phyloP scores from a whole-genome alignment of 2,797 vertebrate genomes.

The Myotis vivesi region DNA sequence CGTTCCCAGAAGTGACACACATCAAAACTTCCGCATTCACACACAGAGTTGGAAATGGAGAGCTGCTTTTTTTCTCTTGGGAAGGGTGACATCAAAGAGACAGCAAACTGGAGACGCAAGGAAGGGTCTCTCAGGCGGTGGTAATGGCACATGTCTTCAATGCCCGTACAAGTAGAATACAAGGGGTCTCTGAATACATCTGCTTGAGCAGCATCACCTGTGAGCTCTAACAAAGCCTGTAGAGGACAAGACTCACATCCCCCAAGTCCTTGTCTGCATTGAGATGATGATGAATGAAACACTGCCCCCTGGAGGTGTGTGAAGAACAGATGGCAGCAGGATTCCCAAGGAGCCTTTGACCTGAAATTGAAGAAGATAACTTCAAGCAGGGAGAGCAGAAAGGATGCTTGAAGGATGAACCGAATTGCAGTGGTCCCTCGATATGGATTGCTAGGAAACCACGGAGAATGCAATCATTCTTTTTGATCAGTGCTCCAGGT shows the following conservation, averaged over 20 bases:
- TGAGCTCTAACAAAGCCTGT: background rate
- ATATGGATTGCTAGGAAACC: background rate
- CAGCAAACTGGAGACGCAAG: background rate
- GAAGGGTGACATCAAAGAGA: background rate
- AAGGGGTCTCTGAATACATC: background rate
- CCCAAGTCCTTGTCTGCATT: background rate
- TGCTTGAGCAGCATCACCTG: background rate
- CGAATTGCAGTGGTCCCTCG: background rate
- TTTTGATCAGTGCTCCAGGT: background rate
- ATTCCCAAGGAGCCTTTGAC: constrained; percentile 47
- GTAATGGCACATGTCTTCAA: background rate
- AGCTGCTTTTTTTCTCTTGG: background rate
- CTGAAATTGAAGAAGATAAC: constrained; percentile 2
- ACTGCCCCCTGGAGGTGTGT: constrained; percentile 32
- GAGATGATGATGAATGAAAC: constrained; percentile 38
- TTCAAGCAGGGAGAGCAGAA: constrained; percentile 48
- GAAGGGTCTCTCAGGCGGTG: background rate
- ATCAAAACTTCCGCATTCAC: background rate
- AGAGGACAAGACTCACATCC: background rate
- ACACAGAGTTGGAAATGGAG: background rate
- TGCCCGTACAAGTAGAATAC: background rate
- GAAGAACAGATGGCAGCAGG: constrained; percentile 25
- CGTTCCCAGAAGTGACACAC: background rate
- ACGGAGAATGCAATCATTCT: background rate
- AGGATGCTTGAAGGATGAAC: background rate